These are phyloP conservation scores for Arenaria interpres DNA, from an alignment of 2,113 vertebrate species.

Conservation along the genomic window DNA sequence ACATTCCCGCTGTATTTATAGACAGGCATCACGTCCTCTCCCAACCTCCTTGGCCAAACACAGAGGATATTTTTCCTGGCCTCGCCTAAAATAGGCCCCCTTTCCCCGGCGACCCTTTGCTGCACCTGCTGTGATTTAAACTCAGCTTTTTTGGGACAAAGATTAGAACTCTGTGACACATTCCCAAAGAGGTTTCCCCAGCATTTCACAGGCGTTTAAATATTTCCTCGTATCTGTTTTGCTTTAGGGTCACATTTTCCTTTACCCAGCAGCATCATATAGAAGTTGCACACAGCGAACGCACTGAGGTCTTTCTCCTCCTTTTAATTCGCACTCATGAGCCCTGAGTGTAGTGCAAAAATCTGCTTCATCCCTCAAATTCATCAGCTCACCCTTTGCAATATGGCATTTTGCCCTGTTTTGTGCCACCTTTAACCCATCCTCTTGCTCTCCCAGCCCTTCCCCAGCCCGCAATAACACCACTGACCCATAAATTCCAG, in stretches of 20 bases:
- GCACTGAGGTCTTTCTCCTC: neutral
- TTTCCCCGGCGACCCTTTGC: neutral
- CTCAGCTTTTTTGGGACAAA: neutral
- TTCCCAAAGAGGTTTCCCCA: neutral
- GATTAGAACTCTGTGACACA: neutral
- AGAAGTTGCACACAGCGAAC: accelerated
- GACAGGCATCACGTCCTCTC: neutral
- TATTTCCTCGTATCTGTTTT: neutral
- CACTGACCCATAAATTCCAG: neutral
- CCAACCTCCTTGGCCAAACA: neutral
- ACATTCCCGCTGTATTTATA: constrained; percentile 38
- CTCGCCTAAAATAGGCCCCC: neutral
- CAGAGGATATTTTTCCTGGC: neutral
- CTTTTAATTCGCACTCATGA: neutral
- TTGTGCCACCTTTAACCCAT: neutral
- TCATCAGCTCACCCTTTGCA: neutral
- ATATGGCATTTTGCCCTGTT: neutral
- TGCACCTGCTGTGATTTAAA: neutral
- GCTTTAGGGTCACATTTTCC: neutral
- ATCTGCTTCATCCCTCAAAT: neutral
- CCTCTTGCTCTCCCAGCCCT: neutral
- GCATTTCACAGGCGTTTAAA: accelerated
- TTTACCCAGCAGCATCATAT: neutral
- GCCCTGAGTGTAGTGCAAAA: neutral
- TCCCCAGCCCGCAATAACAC: accelerated